These are phyloP conservation scores for Pagetopsis macropterus DNA, from an alignment of 2,797 vertebrate genomes.

Conservation along the genomic window DNA sequence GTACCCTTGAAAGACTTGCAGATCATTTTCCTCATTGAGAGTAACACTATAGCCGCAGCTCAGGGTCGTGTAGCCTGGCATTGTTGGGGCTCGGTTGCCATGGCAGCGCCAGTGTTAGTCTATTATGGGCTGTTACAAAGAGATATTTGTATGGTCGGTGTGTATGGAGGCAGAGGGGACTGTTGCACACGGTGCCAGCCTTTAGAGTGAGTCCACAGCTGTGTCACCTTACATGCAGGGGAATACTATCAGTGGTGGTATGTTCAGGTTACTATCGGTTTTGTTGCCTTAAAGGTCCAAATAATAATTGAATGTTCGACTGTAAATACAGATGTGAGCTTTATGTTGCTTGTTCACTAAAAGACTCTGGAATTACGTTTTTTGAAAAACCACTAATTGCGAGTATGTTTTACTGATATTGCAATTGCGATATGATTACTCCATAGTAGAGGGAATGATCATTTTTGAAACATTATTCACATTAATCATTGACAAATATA, in stretches of 20 bases:
- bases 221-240: conserved; percentile 2
- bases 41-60: conserved; percentile 56
- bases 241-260: background rate
- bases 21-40: conserved; percentile 61
- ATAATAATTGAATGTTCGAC: too few relatives aligned
- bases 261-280: background rate
- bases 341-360: too few relatives aligned
- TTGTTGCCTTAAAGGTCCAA: background rate
- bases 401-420: too few relatives aligned
- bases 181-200: conserved; percentile 16
- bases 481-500: too few relatives aligned
- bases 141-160: conserved; percentile 63
- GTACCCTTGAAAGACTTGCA: conserved; percentile 43
- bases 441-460: too few relatives aligned
- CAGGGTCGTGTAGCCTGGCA: conserved; percentile 55
- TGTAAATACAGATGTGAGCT: too few relatives aligned
- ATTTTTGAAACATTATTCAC: too few relatives aligned
- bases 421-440: too few relatives aligned
- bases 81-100: conserved; percentile 72
- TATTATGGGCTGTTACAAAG: conserved; percentile 53
- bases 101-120: conserved; percentile 70
- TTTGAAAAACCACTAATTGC: too few relatives aligned
- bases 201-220: background rate
- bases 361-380: too few relatives aligned
- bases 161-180: conserved; percentile 17